Evolutionary conservation across 2,113 vertebrate genomes (phyloP).

Genomic region (Lampris incognitus): DNA sequence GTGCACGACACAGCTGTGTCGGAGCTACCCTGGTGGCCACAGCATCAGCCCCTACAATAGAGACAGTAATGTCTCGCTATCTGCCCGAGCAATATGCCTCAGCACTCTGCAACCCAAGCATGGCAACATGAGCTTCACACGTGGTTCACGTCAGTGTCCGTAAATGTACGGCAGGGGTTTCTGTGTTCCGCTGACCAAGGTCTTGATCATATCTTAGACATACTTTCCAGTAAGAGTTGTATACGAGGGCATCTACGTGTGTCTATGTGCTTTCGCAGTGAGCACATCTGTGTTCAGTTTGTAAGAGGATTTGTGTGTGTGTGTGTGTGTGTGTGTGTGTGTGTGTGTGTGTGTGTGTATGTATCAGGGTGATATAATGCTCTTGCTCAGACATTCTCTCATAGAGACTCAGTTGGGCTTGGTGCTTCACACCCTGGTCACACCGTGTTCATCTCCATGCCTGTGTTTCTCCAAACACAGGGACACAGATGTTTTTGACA

Average conservation of each 20-base stretch:
- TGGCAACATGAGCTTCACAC: neutral
- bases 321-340: neutral
- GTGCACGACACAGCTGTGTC: constrained; percentile 16
- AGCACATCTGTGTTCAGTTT: no score
- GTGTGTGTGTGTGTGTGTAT: neutral
- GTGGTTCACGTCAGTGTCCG: neutral
- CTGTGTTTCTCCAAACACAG: constrained; percentile 42
- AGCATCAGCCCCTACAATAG: neutral
- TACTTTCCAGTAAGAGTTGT: neutral
- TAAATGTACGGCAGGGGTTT: neutral
- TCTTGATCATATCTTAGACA: neutral
- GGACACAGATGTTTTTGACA: constrained; percentile 53
- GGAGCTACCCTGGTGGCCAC: constrained; percentile 2
- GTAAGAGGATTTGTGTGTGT: neutral
- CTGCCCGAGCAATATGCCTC: neutral
- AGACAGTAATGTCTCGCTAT: constrained; percentile 3
- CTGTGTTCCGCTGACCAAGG: neutral
- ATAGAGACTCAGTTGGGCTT: constrained; percentile 3
- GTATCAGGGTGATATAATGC: neutral
- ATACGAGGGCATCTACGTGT: neutral
- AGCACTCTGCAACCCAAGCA: constrained; percentile 7
- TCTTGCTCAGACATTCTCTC: constrained; percentile 11
- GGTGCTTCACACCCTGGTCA: neutral
- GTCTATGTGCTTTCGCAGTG: neutral
- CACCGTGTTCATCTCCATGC: constrained; percentile 8